These are phyloP conservation scores for Sipha maydis DNA, from an alignment of 2,888 invertebrate species.

Conservation along the genomic window DNA sequence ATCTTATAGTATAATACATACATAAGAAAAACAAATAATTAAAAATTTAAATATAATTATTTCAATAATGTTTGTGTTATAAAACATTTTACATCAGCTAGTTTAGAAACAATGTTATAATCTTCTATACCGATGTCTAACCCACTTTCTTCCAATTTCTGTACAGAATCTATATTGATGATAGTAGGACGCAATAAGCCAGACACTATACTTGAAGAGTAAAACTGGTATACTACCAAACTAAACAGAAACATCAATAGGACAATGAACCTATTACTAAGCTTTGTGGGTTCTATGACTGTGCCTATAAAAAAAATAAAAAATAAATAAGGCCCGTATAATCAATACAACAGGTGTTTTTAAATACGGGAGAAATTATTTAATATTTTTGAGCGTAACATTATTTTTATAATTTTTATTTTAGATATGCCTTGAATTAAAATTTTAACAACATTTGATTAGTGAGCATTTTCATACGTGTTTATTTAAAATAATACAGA, in stretches of 20 bases:
- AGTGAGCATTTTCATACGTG: too few relatives aligned
- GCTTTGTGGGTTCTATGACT: slow-evolving; percentile 31
- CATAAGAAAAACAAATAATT: background rate
- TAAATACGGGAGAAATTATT: too few relatives aligned
- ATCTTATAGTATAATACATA: background rate
- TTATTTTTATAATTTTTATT: too few relatives aligned
- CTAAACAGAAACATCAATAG: slow-evolving; percentile 72
- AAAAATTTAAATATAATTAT: background rate
- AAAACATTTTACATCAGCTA: background rate
- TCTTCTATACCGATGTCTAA: slow-evolving; percentile 75
- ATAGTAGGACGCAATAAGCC: slow-evolving; percentile 74
- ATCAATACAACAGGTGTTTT: too few relatives aligned
- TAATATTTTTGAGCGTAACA: too few relatives aligned
- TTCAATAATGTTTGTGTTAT: background rate
- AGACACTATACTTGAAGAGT: slow-evolving; percentile 77
- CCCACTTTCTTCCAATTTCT: slow-evolving; percentile 72
- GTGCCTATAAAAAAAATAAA: slow-evolving; percentile 30
- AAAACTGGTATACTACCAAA: slow-evolving; percentile 76
- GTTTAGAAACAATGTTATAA: slow-evolving; percentile 32
- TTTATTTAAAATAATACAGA: too few relatives aligned
- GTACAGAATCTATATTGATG: slow-evolving; percentile 72
- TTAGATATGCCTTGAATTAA: too few relatives aligned
- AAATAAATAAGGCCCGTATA: too few relatives aligned
- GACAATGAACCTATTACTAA: slow-evolving; percentile 69
- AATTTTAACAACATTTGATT: too few relatives aligned